Conservation (phyloP, 1,140 invertebrate species). For the Theocolax elegans region DNA sequence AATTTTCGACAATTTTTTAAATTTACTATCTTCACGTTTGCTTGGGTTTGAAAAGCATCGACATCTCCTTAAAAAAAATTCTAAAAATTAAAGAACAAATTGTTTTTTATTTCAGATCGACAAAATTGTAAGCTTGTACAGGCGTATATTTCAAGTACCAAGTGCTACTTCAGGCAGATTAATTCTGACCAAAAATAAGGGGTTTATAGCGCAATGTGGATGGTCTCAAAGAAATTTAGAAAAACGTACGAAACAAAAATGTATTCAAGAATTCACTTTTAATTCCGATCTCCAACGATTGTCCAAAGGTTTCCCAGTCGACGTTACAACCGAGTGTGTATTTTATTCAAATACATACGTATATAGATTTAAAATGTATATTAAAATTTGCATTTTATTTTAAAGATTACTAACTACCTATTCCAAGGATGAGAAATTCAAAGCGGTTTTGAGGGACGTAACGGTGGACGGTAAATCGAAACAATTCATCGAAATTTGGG, state of each 20-base stretch:
- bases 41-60: no score
- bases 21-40: no score
- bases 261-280: conserved; percentile 67
- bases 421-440: conserved; percentile 70
- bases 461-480: conserved; percentile 70
- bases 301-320: conserved; percentile 65
- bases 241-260: conserved; percentile 70
- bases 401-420: conserved; percentile 59
- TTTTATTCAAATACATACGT: neutral
- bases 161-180: conserved; percentile 68
- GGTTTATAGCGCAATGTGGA: conserved; percentile 58
- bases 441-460: conserved; percentile 72
- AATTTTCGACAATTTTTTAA: no score
- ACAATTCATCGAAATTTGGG: conserved; percentile 81
- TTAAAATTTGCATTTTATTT: neutral
- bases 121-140: conserved; percentile 71
- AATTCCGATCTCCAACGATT: conserved; percentile 65
- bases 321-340: conserved; percentile 74
- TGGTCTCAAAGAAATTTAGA: conserved; percentile 76
- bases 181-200: conserved; percentile 47
- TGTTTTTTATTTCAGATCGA: conserved; percentile 68
- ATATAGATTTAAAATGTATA: no score
- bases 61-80: no score
- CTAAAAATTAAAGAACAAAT: neutral
- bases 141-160: conserved; percentile 69